Evolutionary conservation across 2,113 vertebrate genomes (phyloP).

Genomic region (Neodon shergylaensis): DNA sequence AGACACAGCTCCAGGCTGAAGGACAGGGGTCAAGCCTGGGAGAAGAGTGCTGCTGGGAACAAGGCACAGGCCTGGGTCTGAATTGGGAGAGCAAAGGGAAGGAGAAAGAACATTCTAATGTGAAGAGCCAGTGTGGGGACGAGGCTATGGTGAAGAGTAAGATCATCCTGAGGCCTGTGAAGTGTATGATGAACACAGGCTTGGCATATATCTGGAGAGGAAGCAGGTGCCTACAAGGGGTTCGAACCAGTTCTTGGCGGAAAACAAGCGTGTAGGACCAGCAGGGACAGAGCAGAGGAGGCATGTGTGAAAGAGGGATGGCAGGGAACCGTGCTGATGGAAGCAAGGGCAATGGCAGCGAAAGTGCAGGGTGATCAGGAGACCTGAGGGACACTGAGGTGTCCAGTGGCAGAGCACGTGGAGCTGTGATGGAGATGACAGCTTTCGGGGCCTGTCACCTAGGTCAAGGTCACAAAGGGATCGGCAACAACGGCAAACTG

Average conservation of each 20-base stretch:
- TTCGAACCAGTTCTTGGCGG: background rate
- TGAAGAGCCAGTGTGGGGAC: background rate
- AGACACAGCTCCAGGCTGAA: background rate
- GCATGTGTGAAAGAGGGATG: background rate
- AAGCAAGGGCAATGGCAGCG: background rate
- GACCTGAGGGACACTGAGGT: background rate
- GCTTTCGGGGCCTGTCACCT: fast-evolving
- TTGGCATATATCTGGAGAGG: background rate
- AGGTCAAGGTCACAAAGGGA: too few species aligned
- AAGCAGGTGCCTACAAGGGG: background rate
- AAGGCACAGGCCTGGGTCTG: background rate
- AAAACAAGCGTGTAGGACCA: background rate
- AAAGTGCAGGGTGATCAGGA: background rate
- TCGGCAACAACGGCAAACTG: background rate
- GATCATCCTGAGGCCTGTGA: background rate
- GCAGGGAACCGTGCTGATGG: fast-evolving
- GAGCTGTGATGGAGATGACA: background rate
- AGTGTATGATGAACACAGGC: background rate
- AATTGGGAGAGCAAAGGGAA: background rate
- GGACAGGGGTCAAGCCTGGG: background rate
- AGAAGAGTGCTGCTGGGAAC: background rate
- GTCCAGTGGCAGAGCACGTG: background rate
- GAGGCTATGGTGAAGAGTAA: background rate
- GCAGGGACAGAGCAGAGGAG: background rate
- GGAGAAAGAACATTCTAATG: background rate